phyloP scores from a whole-genome alignment of 1,140 invertebrate genomes.

The Cydia strobilella region DNA sequence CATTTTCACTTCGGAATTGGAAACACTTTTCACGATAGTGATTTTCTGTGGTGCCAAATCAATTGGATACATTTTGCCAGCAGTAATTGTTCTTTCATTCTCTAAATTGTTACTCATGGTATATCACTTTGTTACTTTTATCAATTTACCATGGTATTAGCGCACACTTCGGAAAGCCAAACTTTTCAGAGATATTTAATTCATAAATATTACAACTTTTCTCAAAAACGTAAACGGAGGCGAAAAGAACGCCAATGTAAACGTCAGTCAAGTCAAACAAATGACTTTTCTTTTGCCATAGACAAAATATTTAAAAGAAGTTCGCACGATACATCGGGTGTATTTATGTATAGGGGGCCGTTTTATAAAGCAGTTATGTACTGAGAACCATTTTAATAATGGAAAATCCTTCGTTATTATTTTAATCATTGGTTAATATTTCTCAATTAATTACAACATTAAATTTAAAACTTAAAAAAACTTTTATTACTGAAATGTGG shows the following conservation, averaged over 20 bases:
- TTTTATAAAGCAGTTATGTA: no score
- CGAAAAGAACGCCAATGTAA: slow-evolving; percentile 28
- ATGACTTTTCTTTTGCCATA: slow-evolving; percentile 21
- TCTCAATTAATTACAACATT: no score
- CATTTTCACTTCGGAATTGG: slow-evolving; percentile 73
- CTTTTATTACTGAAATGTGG: background rate
- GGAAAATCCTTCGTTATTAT: no score
- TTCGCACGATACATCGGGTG: background rate
- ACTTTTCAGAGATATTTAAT: slow-evolving; percentile 12
- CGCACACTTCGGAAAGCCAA: background rate
- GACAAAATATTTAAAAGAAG: slow-evolving; percentile 37
- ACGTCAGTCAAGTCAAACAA: slow-evolving; percentile 29
- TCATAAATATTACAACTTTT: slow-evolving; percentile 23
- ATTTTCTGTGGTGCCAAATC: slow-evolving; percentile 78
- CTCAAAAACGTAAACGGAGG: slow-evolving; percentile 21
- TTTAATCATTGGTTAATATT: no score
- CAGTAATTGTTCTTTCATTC: slow-evolving; percentile 67
- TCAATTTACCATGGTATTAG: slow-evolving; percentile 6
- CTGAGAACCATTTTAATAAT: no score
- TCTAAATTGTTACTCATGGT: slow-evolving; percentile 74
- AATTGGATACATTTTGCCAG: slow-evolving; percentile 77
- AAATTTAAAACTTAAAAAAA: no score
- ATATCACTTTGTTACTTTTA: slow-evolving; percentile 25
- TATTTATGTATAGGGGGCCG: background rate
- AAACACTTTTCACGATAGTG: slow-evolving; percentile 74